Percentiles rank a stretch among this genome's conserved stretches.
phyloP scores from a whole-genome alignment of 1,140 invertebrate genomes.

The Bilobella aurantiaca region DNA sequence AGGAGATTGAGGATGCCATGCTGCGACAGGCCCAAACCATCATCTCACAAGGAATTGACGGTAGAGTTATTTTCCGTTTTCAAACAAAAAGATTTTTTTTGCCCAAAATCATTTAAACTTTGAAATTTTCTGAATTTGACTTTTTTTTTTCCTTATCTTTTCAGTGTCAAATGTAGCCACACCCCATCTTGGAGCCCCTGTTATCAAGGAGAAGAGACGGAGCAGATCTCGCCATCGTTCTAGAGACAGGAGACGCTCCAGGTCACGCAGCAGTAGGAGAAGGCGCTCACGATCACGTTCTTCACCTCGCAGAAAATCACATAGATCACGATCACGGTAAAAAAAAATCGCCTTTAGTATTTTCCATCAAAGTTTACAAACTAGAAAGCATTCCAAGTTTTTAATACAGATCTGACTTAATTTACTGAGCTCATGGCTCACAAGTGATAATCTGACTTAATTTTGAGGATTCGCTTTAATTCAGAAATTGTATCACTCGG shows the following conservation, averaged over 20 bases:
- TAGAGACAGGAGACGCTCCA: slow-evolving; percentile 36
- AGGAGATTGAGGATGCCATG: slow-evolving; percentile 95
- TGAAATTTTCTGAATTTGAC: not conserved
- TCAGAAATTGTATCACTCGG: too few species aligned
- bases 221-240: slow-evolving; percentile 41
- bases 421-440: too few species aligned
- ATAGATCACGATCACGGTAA: slow-evolving; percentile 35
- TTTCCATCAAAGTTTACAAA: too few species aligned
- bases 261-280: slow-evolving; percentile 49
- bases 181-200: not conserved
- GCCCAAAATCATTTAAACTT: too few species aligned
- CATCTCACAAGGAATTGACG: slow-evolving; percentile 25
- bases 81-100: too few species aligned
- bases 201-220: slow-evolving; percentile 54
- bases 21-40: slow-evolving; percentile 47
- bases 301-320: slow-evolving; percentile 41
- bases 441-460: not conserved
- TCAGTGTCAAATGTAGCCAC: not conserved
- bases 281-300: slow-evolving; percentile 35
- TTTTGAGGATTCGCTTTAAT: not conserved
- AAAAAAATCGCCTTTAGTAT: too few species aligned
- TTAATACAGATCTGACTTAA: too few species aligned
- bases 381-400: too few species aligned
- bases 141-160: slow-evolving; percentile 7
- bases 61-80: too few species aligned